phyloP scores from a whole-genome alignment of 2,797 vertebrate genomes.

The Phrynocephalus guinanensis region DNA sequence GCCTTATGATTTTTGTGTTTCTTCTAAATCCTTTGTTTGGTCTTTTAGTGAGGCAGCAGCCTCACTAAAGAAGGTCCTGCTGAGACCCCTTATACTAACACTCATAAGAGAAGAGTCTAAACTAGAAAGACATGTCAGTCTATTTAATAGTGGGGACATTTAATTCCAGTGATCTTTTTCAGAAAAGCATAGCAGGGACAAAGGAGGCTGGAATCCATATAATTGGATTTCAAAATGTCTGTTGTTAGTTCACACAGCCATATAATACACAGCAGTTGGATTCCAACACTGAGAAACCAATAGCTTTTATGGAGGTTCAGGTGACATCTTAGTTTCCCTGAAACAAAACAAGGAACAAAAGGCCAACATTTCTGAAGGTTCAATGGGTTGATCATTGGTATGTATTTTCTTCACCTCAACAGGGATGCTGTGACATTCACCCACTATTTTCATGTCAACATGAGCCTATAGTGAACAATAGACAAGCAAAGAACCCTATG shows the following conservation, averaged over 20 bases:
- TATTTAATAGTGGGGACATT: conserved; percentile 57
- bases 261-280: conserved; percentile 42
- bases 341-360: conserved; percentile 39
- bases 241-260: conserved; percentile 58
- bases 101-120: conserved; percentile 20
- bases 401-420: conserved; percentile 51
- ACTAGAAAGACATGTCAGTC: conserved; percentile 18
- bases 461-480: conserved; percentile 55
- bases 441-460: conserved; percentile 42
- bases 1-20: not conserved
- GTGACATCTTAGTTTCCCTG: conserved; percentile 57
- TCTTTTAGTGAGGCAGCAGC: not conserved
- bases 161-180: conserved; percentile 57
- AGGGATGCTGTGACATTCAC: conserved; percentile 45
- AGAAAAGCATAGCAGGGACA: conserved; percentile 64
- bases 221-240: conserved; percentile 63
- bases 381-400: conserved; percentile 50
- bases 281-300: conserved; percentile 54
- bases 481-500: conserved; percentile 44
- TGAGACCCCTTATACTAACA: not conserved
- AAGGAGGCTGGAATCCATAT: conserved; percentile 65
- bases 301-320: conserved; percentile 58
- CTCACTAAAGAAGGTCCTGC: not conserved
- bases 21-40: conserved; percentile 35
- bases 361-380: conserved; percentile 52